Conservation (phyloP, 2,888 invertebrate genomes). For the Corbicula japonica region DNA sequence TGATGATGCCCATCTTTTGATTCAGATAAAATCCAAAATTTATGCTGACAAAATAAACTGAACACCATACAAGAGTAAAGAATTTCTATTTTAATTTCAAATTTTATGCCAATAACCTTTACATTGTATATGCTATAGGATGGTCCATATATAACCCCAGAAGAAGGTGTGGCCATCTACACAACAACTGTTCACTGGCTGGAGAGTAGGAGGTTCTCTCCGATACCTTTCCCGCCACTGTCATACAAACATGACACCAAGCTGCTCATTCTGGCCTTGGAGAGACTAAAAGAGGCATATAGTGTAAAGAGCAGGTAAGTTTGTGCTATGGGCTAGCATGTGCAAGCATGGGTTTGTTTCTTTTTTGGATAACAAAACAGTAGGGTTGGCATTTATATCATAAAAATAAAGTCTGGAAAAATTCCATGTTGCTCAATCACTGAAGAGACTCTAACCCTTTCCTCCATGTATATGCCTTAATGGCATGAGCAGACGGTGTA, state of each 20-base stretch:
- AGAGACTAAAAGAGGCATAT: slow-evolving; percentile 98
- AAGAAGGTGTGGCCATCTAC: slow-evolving; percentile 99
- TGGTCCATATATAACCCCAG: slow-evolving; percentile 99
- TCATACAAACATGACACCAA: slow-evolving; percentile 99
- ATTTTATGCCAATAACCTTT: neutral
- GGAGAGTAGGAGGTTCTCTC: slow-evolving; percentile 98
- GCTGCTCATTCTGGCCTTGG: slow-evolving; percentile 97
- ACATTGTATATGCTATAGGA: slow-evolving; percentile 89
- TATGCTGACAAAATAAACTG: slow-evolving; percentile 3
- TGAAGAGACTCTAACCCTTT: too few species aligned
- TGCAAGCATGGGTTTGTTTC: too few species aligned
- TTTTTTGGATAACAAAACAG: too few species aligned
- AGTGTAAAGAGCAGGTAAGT: slow-evolving; percentile 91
- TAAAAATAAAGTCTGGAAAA: too few species aligned
- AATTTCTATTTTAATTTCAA: neutral
- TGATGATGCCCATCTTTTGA: neutral
- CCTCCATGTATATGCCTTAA: too few species aligned
- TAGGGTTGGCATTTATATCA: too few species aligned
- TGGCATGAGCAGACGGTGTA: too few species aligned
- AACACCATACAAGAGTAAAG: neutral
- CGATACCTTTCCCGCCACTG: slow-evolving; percentile 99
- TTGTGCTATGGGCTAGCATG: too few species aligned
- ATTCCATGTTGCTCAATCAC: too few species aligned
- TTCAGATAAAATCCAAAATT: slow-evolving; percentile 1
- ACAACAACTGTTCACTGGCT: slow-evolving; percentile 99